Base-by-base conservation (phyloP, 2,888 invertebrate genomes). In the Invenusta paracnida region DNA sequence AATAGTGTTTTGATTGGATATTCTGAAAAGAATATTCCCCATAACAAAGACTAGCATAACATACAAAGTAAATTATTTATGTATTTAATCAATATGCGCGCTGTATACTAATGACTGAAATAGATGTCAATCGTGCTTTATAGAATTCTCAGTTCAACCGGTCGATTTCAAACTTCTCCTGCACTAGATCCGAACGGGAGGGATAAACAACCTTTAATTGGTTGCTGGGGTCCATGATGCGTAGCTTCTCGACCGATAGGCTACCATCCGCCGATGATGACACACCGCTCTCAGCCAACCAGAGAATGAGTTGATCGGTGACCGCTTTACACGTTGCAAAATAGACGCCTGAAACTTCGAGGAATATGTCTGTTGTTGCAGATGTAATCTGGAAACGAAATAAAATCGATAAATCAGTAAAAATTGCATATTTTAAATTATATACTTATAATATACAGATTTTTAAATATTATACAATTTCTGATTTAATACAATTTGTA, bases 131-230 rank as follows among this genome's bases (percentile, higher is more conserved):
- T n/a, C n/a, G n/a, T n/a, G n/a, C n/a, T n/a, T n/a, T n/a, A n/a
- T n/a, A n/a, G n/a, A n/a, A n/a, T n/a, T n/a, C n/a, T n/a, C n/a
- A n/a, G n/a, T n/a, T n/a, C n/a, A n/a, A n/a, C 23, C 73, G 73
- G 2, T 73, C 17, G 23, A 73, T 73, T 73, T 73, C 73, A 25
- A 73, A 73, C 73, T 73, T 23, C 2, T 73, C 25, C 73, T 73
- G 73, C 67, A 84, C 73, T 85, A 95, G 93, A 91, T 96, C 95
- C 0, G 93, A 93, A 88, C 95, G 93, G 0, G 95, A 95, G 0
- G 96, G 96, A 91, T 95, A 96, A 0, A 95, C 93, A n/a, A 93
- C 93, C 89, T 94, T 94, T 88, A 95, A 91, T 87, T 94, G 94
- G 5, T 94, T 94, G 87, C 94, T 94, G 48, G 90, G 90, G 88